Evolutionary conservation across 2,797 vertebrate genomes (phyloP), one percentile per base, ranked within the genome.

Genomic region (Scarus forsteni): DNA sequence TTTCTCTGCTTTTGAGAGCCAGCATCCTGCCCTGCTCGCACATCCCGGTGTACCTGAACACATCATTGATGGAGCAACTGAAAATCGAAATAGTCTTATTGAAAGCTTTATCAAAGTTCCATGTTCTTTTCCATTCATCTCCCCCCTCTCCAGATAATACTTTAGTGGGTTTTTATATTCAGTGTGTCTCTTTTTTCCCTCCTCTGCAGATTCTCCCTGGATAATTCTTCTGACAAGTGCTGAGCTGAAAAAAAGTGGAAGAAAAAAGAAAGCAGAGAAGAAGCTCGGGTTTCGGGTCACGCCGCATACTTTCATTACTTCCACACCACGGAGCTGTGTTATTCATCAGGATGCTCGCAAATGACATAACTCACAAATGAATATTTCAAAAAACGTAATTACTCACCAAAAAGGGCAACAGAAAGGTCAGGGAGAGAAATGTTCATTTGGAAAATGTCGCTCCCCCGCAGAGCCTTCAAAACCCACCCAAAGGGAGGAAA

Each of bases 401-500:
- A 88, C 78, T 87, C 73, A 63, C 46, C 70, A 80, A 79, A 85
- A 92, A 92, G 87, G 85, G 71, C 84, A 89, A 16, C 19, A 48
- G 65, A 89, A 92, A 92, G 87, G 91, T 89, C 87, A 86, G 51
- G 43, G 68, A 76, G 80, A 85, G 81, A 85, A 87, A 87, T 82
- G 85, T 84, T 80, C 73, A 85, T 78, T 85, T 77, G 76, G 80
- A 91, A 91, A 91, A 92, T 90, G 86, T 83, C 84, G 77, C 79
- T 73, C 73, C 85, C 83, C 86, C 56, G 62, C 79, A 81, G 81
- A 89, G 79, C 68, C 69, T 79, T 84, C 77, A 70, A 83, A 74
- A 60, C 79, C 75, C 58, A 59, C 64, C 73, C 57, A 0, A 43
- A 77, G 54, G 63, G 51, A 45, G 74, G 35, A 40, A 48, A 57